Conservation (phyloP, 2,113 vertebrate species). For the Conger conger region DNA sequence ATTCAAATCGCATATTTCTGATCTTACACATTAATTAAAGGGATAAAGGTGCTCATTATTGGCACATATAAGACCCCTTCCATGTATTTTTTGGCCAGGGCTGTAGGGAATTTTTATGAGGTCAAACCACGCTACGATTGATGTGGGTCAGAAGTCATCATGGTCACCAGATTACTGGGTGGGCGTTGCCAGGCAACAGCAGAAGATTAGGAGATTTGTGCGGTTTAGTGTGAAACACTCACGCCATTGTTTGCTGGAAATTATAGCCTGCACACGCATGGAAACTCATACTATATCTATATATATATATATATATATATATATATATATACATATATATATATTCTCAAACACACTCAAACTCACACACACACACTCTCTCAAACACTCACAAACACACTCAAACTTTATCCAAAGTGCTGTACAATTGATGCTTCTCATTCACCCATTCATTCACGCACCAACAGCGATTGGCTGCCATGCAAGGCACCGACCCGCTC, state of each 20-base stretch:
- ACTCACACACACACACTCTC: background rate
- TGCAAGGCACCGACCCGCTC: no score
- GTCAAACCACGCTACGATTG: background rate
- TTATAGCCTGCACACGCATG: background rate
- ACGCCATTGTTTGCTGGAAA: constrained; percentile 11
- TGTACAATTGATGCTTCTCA: no score
- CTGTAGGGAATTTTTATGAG: background rate
- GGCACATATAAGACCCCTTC: background rate
- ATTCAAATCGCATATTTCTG: background rate
- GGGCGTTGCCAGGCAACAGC: constrained; percentile 38
- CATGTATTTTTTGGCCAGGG: background rate
- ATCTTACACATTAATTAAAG: background rate
- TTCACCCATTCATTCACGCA: no score
- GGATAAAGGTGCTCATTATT: background rate
- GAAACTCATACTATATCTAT: no score
- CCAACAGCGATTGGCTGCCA: no score
- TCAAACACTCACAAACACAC: background rate
- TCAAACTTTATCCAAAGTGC: no score
- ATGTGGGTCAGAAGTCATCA: background rate
- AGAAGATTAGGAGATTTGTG: constrained; percentile 54
- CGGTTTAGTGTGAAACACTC: constrained; percentile 42
- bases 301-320: no score
- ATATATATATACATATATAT: no score
- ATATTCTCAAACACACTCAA: background rate
- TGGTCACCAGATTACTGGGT: constrained; percentile 39